Evolutionary conservation across 2,888 invertebrate genomes (phyloP).

Genomic region (Aproaerema taeniolella): DNA sequence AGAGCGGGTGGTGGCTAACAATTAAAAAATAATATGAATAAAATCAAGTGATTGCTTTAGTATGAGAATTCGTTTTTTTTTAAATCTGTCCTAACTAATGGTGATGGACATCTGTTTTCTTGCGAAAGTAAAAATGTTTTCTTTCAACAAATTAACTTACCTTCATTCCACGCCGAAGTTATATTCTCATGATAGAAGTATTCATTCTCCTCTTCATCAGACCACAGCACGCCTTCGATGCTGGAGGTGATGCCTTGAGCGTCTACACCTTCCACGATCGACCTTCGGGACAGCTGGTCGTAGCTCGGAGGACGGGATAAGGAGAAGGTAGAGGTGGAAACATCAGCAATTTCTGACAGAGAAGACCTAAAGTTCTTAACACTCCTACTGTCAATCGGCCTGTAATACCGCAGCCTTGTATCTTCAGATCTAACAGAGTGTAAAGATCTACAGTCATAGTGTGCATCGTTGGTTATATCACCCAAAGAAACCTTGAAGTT

Average conservation of each 20-base stretch:
- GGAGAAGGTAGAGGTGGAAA: slow-evolving; percentile 28
- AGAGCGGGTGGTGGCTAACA: no score
- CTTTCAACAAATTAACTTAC: no score
- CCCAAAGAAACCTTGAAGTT: slow-evolving; percentile 69
- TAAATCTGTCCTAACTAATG: no score
- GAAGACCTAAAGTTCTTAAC: slow-evolving; percentile 67
- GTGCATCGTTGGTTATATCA: slow-evolving; percentile 55
- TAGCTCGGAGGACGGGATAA: slow-evolving; percentile 65
- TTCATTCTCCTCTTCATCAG: slow-evolving; percentile 72
- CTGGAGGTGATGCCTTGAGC: slow-evolving; percentile 64
- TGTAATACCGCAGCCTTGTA: slow-evolving; percentile 48
- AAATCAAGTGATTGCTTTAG: no score
- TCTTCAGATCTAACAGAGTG: slow-evolving; percentile 61
- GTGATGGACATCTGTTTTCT: no score
- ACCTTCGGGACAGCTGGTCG: slow-evolving; percentile 65
- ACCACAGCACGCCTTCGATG: slow-evolving; percentile 73
- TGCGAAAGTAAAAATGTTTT: no score
- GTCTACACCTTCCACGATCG: slow-evolving; percentile 57
- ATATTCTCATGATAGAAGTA: slow-evolving; percentile 73
- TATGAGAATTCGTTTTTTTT: no score
- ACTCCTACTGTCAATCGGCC: slow-evolving; percentile 65
- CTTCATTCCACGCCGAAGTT: slow-evolving; percentile 70
- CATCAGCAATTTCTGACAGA: slow-evolving; percentile 53
- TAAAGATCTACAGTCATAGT: slow-evolving; percentile 57
- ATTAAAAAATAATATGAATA: no score